Conservation (phyloP, 2,113 vertebrate genomes). For the Anolis carolinensis region DNA sequence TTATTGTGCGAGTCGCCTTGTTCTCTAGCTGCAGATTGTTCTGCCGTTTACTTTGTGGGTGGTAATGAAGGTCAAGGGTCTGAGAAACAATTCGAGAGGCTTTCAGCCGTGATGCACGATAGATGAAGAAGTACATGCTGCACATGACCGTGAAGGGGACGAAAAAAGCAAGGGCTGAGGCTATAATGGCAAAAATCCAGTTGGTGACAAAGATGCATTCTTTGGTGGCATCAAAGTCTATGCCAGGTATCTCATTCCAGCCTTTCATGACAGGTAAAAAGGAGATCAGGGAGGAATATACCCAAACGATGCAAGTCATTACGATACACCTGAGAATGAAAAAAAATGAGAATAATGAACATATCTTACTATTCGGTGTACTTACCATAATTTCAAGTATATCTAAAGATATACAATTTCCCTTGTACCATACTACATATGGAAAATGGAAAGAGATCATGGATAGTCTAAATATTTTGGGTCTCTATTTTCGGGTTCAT, state of each 20-base stretch:
- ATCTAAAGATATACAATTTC: neutral
- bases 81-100: conserved; percentile 73
- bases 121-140: conserved; percentile 80
- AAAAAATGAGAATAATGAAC: neutral
- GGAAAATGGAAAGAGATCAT: neutral
- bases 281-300: conserved; percentile 76
- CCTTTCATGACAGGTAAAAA: conserved; percentile 78
- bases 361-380: neutral
- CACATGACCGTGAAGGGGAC: conserved; percentile 76
- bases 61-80: conserved; percentile 75
- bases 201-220: conserved; percentile 79
- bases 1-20: conserved; percentile 75
- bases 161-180: conserved; percentile 74
- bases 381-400: neutral
- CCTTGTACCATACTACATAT: neutral
- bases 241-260: conserved; percentile 76
- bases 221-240: conserved; percentile 63
- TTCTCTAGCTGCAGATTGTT: conserved; percentile 83
- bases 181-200: conserved; percentile 76
- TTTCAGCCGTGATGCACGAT: conserved; percentile 73
- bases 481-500: neutral
- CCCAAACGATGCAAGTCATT: conserved; percentile 76
- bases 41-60: conserved; percentile 75
- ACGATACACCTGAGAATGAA: conserved; percentile 65
- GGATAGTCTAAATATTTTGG: neutral